Base-by-base conservation (phyloP, 2,113 vertebrate species). In the Sporophila hypoxantha region DNA sequence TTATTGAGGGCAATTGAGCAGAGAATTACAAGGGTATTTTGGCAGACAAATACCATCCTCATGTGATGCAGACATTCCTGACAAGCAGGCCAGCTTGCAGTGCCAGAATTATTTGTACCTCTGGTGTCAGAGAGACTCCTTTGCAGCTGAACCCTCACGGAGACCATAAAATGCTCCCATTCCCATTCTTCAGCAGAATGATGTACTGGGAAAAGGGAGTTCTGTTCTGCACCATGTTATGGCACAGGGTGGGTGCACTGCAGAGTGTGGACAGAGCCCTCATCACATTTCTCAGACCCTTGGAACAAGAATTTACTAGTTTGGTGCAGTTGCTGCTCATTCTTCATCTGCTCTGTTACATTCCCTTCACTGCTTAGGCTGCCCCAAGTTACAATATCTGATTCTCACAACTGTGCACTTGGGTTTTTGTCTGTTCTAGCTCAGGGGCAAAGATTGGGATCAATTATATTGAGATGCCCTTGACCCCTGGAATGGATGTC, bases 221-320 rank as follows among this genome's bases (percentile, higher is more conserved):
- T 70, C 20, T 34, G 11, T 50, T 55, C 34, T 8, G 19, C 42
- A 32, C 7, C 0, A 0, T 6, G 0, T 27, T 56, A 20, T 25
- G n/a, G 64, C 19, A 32, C 19, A 52, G 46, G 10, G 12, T 44
- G 17, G 27, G 25, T 57, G 50, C 37, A 22, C 65, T 42, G 26
- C 9, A 68, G 44, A 29, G 68, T 6, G 14, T 29, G 22, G 30
- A 26, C 39, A 83, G 56, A 85, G 20, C 9, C 21, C 32, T 76
- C n/a, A 21, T 1, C 10, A 3, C 5, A 6, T 36, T 34, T 44
- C n/a, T 34, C 46, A 46, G 14, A 14, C 18, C 17, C 12, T 44
- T 59, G 30, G 39, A 80, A 60, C 15, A 39, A 10, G 10, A 25
- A 75, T 32, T 73, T 67, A 56, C 8, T 13, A 6, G 10, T 84